These are phyloP conservation scores for Recurvirostra avosetta DNA, from an alignment of 2,113 vertebrate species.

Conservation along the genomic window DNA sequence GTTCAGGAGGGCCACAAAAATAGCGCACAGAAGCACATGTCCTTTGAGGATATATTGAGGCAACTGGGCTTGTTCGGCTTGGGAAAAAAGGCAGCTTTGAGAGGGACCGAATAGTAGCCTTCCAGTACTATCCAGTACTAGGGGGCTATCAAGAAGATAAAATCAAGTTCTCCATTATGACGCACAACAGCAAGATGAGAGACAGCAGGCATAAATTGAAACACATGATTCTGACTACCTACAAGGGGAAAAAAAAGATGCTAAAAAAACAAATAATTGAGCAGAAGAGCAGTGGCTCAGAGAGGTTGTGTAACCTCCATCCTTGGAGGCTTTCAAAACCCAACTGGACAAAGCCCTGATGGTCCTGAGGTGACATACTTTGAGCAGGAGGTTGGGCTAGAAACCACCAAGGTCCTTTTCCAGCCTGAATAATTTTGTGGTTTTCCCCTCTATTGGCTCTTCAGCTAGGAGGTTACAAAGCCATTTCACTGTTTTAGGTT, in stretches of 20 bases:
- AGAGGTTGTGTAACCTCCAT: background rate
- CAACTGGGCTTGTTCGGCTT: background rate
- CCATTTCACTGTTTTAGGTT: background rate
- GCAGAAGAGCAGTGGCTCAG: background rate
- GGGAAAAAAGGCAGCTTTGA: background rate
- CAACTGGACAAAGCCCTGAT: background rate
- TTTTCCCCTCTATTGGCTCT: background rate
- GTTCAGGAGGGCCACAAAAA: background rate
- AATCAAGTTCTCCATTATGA: background rate
- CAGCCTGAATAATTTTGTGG: background rate
- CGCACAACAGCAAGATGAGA: background rate
- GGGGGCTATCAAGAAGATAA: background rate
- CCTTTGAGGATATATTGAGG: background rate
- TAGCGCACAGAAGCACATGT: rapidly evolving
- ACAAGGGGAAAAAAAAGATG: background rate
- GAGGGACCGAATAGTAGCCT: background rate
- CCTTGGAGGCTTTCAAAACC: background rate
- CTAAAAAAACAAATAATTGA: background rate
- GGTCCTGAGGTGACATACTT: background rate
- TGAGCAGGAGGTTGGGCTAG: background rate
- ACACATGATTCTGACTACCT: rapidly evolving
- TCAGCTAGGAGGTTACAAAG: background rate
- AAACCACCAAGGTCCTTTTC: background rate
- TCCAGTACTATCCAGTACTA: background rate
- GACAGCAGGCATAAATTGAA: background rate